Base-by-base conservation (phyloP, 1,140 invertebrate genomes). In the Tetramorium simillimum region DNA sequence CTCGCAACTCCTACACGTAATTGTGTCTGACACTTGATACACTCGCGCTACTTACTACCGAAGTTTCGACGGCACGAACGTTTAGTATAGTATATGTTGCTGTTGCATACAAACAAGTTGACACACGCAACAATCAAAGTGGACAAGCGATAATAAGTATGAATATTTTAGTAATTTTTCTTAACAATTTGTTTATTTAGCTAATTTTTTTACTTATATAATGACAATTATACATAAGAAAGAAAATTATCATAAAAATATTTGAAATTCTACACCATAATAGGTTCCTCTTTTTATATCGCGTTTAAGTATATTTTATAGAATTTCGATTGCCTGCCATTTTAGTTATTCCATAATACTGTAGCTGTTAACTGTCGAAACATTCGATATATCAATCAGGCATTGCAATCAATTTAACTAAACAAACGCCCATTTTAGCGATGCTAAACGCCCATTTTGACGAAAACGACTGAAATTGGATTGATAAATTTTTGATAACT, bases 1-100 rank as follows among this genome's bases (percentile, higher is more conserved):
- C 60, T 67, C 28, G 72, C 40, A 76, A 88, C 77, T 92, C 78
- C 73, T 65, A 65, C 60, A 16, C 24, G 86, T 88, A 92, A 91
- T 88, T 90, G 85, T 62, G 92, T 69, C 92, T 91, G 92, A 92
- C 89, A 60, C 67, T 73, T 62, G 28, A 62, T 80, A 77, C 28
- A 81, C 63, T 84, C 67, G 72, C 84, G 73, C 90, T 89, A 92
- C 92, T 92, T 88, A 72, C 67, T n/a, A 53, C 40, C 63, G 12
- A 88, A 88, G 86, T 49, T 80, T 75, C 43, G 21, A 77, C 49
- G 53, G 24, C 63, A 46, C 60, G 46, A 69, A 40, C 56, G 40
- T 76, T 58, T 21, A 73, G 40, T 46, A 53, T 18, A 58, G 37
- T 16, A 12, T 16, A 12, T 81, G 21, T 58, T 60, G 12, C 40